Evolutionary conservation across 1,140 invertebrate species (phyloP).

Genomic region (Dreissena polymorpha): DNA sequence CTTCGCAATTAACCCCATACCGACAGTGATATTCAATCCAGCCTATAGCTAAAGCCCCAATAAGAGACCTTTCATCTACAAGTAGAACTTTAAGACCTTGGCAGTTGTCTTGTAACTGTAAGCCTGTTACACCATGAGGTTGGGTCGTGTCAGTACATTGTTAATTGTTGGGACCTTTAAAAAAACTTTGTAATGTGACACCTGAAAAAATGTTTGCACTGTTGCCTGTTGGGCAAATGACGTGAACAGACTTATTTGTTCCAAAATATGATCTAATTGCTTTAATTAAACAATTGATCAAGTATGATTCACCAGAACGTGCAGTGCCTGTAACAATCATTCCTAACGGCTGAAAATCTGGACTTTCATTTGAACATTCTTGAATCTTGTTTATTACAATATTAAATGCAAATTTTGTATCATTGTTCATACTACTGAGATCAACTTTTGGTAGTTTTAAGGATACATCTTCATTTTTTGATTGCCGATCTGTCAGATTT

Average conservation of each 20-base stretch:
- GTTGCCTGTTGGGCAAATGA: constrained; percentile 59
- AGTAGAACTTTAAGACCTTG: constrained; percentile 42
- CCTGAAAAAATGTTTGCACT: constrained; percentile 58
- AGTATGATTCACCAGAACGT: constrained; percentile 48
- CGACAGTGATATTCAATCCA: constrained; percentile 58
- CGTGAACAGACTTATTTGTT: constrained; percentile 50
- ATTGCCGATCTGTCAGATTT: not conserved
- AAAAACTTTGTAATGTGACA: constrained; percentile 53
- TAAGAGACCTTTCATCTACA: constrained; percentile 61
- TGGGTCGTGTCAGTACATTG: constrained; percentile 44
- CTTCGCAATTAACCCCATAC: constrained; percentile 31
- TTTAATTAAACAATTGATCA: constrained; percentile 58
- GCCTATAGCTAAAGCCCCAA: constrained; percentile 53
- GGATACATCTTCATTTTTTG: not conserved
- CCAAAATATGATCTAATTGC: constrained; percentile 39
- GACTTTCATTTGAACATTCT: not conserved
- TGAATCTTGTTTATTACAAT: constrained; percentile 21
- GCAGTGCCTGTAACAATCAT: constrained; percentile 50
- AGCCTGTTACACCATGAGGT: constrained; percentile 32
- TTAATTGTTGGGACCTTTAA: constrained; percentile 45
- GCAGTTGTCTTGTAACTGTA: constrained; percentile 45
- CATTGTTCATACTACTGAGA: constrained; percentile 14
- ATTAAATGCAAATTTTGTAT: constrained; percentile 53
- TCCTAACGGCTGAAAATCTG: constrained; percentile 28
- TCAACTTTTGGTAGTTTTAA: constrained; percentile 14